Evolutionary conservation across 92 coral and sea anemone species (phyloP).

Genomic region (Actinostola sp.): DNA sequence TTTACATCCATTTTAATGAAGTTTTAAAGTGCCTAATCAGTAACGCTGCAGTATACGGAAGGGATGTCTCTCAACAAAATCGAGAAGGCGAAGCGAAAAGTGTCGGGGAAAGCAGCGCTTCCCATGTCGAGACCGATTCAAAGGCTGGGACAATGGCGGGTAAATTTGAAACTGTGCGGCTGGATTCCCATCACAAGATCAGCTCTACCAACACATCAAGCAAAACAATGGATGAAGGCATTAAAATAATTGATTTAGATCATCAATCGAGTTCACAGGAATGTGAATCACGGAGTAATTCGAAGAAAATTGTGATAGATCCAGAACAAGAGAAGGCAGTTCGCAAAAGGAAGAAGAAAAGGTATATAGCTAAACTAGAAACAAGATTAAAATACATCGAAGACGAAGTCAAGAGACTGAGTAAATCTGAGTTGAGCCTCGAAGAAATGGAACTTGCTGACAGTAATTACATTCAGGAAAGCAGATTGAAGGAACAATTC

Average conservation of each 20-base stretch:
- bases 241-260: constrained; percentile 28
- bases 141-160: constrained; percentile 48
- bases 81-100: not conserved
- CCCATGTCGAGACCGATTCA: constrained; percentile 1
- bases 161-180: constrained; percentile 46
- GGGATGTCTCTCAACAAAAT: not conserved
- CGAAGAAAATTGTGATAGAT: not conserved
- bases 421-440: constrained; percentile 82
- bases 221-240: constrained; percentile 7
- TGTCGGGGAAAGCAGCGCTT: not conserved
- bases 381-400: constrained; percentile 55
- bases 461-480: constrained; percentile 84
- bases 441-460: constrained; percentile 87
- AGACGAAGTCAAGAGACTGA: constrained; percentile 74
- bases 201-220: constrained; percentile 6
- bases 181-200: not conserved
- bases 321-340: not conserved
- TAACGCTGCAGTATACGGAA: constrained; percentile 25
- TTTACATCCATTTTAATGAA: constrained; percentile 62
- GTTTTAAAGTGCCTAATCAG: constrained; percentile 10
- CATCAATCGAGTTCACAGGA: constrained; percentile 21
- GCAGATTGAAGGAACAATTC: constrained; percentile 71
- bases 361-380: constrained; percentile 50
- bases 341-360: constrained; percentile 48
- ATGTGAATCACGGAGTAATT: not conserved